Conservation (phyloP, 2,797 vertebrate genomes). For the Myotis vivesi region DNA sequence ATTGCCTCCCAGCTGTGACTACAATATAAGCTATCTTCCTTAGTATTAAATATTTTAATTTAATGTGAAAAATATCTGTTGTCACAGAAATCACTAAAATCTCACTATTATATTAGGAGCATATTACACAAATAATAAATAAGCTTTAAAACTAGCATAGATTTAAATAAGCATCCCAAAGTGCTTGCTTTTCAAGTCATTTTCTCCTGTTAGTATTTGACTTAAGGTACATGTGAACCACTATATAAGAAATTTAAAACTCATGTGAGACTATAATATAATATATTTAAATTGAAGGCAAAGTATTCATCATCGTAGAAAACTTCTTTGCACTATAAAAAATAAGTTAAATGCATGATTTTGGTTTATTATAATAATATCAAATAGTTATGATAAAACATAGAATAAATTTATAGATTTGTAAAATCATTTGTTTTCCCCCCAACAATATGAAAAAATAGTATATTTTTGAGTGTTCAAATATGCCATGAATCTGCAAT, state of each 20-base stretch:
- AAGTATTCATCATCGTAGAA: not conserved
- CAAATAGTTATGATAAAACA: not conserved
- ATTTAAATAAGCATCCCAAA: not conserved
- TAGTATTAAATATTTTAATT: not conserved
- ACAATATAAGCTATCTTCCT: not conserved
- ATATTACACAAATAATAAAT: not conserved
- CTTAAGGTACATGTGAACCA: not conserved
- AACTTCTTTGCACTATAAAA: not conserved
- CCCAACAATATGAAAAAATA: not conserved
- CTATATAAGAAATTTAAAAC: not conserved
- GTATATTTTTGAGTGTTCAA: not conserved
- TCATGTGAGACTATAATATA: not conserved
- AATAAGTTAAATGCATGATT: not conserved
- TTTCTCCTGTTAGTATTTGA: not conserved
- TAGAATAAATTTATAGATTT: not conserved
- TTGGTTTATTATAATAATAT: not conserved
- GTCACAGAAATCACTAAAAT: not conserved
- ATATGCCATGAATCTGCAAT: not conserved
- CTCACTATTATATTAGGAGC: not conserved
- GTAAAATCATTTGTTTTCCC: not conserved
- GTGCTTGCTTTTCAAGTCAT: not conserved
- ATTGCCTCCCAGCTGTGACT: not conserved
- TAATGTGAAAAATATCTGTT: not conserved
- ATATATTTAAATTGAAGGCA: not conserved
- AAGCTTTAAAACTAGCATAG: not conserved